Evolutionary conservation across 2,113 vertebrate genomes (phyloP), one percentile per base, ranked within the genome.

Genomic region (Calypte anna): DNA sequence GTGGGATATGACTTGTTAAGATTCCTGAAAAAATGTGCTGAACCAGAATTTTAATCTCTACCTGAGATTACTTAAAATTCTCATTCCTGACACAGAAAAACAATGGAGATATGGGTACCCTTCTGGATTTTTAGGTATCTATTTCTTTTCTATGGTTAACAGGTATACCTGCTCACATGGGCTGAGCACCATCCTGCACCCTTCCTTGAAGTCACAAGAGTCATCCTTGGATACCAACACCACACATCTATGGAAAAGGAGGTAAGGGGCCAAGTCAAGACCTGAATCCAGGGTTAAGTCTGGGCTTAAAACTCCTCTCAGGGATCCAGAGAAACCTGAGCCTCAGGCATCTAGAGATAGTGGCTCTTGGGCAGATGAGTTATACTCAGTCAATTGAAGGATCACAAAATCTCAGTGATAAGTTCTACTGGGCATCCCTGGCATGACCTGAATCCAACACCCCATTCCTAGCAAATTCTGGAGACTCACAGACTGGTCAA

Each of bases 381-480:
- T 68, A 7, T 3, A 17, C 8, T 33, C 10, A 1, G 27, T 5
- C 12, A 2, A 1, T 0, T 10, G 23, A 40, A 81, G 76, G 46
- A 36, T 44, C 30, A 12, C 14, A 3, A 66, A 30, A 12, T 67
- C 43, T 28, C 58, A 16, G 27, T 14, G 53, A 23, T 7, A 44
- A 57, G 17, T 20, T 48, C 69, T 93, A 51, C 72, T 63, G 68
- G 67, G 77, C 76, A 78, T 5, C 80, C 22, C 59, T 51, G 36
- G 28, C 24, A 14, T 7, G 21, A 51, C 59, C 24, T 6, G 31
- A 36, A 6, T 6, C 27, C 31, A 20, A 33, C 59, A 73, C 6
- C 22, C 30, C 8, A 1, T n/a, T 79, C 58, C 73, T 31, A 83
- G 68, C 8, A 67, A 70, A 22, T 11, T 9, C 64, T 30, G 31